These are phyloP conservation scores for Cephus cinctus DNA, from an alignment of 1,140 invertebrate species.

Conservation along the genomic window DNA sequence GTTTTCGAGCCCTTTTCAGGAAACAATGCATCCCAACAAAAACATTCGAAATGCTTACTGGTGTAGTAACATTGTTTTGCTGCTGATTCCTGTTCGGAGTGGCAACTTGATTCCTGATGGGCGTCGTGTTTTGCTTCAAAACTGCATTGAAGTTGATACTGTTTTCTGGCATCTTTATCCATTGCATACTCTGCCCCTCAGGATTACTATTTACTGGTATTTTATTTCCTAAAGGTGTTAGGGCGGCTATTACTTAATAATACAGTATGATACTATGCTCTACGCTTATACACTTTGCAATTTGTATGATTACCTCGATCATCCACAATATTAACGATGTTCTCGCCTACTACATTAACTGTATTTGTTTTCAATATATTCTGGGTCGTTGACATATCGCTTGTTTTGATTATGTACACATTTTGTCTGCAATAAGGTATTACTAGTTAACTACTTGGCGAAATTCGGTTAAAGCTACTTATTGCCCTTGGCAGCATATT, in stretches of 20 bases:
- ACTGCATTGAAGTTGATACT: slow-evolving; percentile 26
- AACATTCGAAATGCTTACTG: slow-evolving; percentile 18
- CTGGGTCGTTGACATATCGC: slow-evolving; percentile 30
- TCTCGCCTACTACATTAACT: slow-evolving; percentile 33
- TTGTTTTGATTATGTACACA: slow-evolving; percentile 49
- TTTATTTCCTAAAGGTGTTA: slow-evolving; percentile 4
- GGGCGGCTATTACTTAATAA: slow-evolving; percentile 11
- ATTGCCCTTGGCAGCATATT: too few species aligned
- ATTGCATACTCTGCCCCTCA: slow-evolving; percentile 40
- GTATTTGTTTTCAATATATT: slow-evolving; percentile 31
- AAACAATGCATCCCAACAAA: not conserved
- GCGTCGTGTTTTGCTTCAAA: slow-evolving; percentile 30
- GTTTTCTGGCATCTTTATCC: slow-evolving; percentile 38
- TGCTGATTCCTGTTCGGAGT: slow-evolving; percentile 22
- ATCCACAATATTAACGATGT: slow-evolving; percentile 37
- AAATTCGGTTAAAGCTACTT: too few species aligned
- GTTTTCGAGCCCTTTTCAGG: too few species aligned
- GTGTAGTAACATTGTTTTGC: slow-evolving; percentile 18
- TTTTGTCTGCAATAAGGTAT: slow-evolving; percentile 46
- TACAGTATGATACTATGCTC: not conserved
- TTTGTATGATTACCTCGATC: slow-evolving; percentile 27
- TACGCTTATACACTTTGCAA: not conserved
- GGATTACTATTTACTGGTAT: slow-evolving; percentile 21
- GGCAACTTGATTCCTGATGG: slow-evolving; percentile 23
- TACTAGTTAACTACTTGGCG: too few species aligned